Base-by-base conservation (phyloP, 2,113 vertebrate species). In the Emydura subglobosa region DNA sequence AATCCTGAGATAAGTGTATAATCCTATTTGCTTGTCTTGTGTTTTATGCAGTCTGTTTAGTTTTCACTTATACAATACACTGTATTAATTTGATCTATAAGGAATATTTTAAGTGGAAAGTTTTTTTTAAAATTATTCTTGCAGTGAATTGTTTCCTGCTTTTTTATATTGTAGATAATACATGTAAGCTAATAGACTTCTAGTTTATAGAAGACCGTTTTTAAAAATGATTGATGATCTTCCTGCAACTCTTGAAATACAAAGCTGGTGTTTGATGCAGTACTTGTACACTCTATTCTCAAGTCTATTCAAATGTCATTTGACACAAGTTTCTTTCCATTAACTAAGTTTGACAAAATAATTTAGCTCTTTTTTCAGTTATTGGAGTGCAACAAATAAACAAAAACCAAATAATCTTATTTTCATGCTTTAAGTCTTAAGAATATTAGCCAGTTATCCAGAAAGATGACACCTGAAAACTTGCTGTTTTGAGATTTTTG, bases 1-100 rank as follows among this genome's bases (percentile, higher is more conserved):
- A 96, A 57, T 91, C 90, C 87, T 96, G 95, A 96, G 96, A 54
- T 95, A 95, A 96, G 92, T 82, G 74, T 27, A 47, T 55, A 42
- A 53, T 86, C 78, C 89, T 83, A 8, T 50, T 92, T 88, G 54
- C 82, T 92, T 87, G 93, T 59, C 51, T n/a, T 39, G 9, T 47
- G 80, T 92, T 85, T 11, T 6, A 47, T 34, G 8, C 1, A 5
- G 39, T 44, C 47, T 82, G 57, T 83, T 88, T 82, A 21, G 80
- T 91, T 92, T 93, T 79, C 68, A 85, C 0, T 34, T 78, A 39
- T 2, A 0, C 49, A 57, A 54, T 82, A 3, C 4, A 0, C 17
- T 80, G 44, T 39, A 84, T 87, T 79, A 79, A 14, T 82, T 57
- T 29, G 31, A 61, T 79, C 82, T 80, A 42, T 42, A 59, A 65